Conservation (phyloP, 2,113 vertebrate genomes). For the Scolopax mira region DNA sequence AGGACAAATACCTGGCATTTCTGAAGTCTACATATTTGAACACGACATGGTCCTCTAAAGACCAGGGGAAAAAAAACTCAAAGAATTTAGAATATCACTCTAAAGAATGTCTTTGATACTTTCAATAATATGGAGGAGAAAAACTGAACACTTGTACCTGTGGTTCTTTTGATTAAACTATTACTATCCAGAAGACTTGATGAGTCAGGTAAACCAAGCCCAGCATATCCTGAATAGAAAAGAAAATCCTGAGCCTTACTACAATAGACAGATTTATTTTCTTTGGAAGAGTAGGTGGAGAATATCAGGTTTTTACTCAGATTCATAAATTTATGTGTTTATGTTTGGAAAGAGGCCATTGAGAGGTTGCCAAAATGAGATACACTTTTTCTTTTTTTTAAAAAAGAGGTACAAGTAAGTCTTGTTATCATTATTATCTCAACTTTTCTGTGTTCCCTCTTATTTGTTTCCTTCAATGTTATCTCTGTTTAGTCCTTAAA, state of each 20-base stretch:
- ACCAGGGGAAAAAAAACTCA: neutral
- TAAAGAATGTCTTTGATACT: rapidly evolving
- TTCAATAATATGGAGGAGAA: neutral
- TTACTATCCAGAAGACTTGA: neutral
- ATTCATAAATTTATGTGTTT: neutral
- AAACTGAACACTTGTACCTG: neutral
- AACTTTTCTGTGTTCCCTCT: neutral
- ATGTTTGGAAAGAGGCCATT: neutral
- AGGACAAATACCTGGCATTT: neutral
- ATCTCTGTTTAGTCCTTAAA: neutral
- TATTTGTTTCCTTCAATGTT: rapidly evolving
- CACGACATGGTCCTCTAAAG: neutral
- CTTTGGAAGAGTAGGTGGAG: neutral
- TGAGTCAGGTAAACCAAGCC: neutral
- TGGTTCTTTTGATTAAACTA: neutral
- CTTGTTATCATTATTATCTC: neutral
- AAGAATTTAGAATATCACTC: neutral
- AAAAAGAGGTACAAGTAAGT: rapidly evolving
- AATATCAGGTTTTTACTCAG: neutral
- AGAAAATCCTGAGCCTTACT: neutral
- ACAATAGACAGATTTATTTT: neutral
- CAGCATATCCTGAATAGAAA: neutral
- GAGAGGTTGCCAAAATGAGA: neutral
- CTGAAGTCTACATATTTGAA: neutral
- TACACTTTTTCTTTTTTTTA: neutral